phyloP scores from a whole-genome alignment of 2,797 vertebrate genomes.

The Synanceia verrucosa region DNA sequence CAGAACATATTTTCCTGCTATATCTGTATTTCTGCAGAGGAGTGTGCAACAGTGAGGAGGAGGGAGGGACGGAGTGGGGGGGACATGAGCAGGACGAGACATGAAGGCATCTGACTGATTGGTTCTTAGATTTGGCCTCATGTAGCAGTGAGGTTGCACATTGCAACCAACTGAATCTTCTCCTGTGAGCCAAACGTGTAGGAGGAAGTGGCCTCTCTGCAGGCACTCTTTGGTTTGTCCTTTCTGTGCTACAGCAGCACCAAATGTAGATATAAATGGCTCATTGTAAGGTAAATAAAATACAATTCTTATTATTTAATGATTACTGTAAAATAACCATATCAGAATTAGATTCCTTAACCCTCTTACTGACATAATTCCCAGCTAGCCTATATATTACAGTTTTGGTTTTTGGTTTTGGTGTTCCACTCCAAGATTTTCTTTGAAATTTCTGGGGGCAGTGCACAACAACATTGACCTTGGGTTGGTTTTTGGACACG shows the following conservation, averaged over 20 bases:
- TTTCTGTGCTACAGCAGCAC: background rate
- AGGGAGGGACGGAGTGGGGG: too few relatives aligned
- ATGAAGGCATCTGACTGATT: too few relatives aligned
- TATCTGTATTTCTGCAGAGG: too few relatives aligned
- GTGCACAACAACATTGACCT: conserved; percentile 13
- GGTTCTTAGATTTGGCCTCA: background rate
- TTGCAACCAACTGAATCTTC: background rate
- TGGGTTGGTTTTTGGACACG: conserved; percentile 31
- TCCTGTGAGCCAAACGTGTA: background rate
- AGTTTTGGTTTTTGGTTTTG: background rate
- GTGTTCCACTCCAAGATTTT: background rate
- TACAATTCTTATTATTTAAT: too few relatives aligned
- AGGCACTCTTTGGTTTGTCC: background rate
- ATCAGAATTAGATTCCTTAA: background rate
- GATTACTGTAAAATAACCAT: background rate
- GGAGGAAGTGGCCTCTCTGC: background rate
- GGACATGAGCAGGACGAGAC: too few relatives aligned
- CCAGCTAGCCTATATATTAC: background rate
- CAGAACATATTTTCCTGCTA: too few relatives aligned
- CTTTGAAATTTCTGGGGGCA: background rate
- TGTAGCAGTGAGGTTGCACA: background rate
- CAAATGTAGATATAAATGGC: too few relatives aligned
- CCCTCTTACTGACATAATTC: background rate
- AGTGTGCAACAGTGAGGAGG: too few relatives aligned
- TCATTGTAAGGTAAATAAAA: background rate